phyloP scores from a whole-genome alignment of 2,797 vertebrate species.

The Hippopotamyrus pictus region DNA sequence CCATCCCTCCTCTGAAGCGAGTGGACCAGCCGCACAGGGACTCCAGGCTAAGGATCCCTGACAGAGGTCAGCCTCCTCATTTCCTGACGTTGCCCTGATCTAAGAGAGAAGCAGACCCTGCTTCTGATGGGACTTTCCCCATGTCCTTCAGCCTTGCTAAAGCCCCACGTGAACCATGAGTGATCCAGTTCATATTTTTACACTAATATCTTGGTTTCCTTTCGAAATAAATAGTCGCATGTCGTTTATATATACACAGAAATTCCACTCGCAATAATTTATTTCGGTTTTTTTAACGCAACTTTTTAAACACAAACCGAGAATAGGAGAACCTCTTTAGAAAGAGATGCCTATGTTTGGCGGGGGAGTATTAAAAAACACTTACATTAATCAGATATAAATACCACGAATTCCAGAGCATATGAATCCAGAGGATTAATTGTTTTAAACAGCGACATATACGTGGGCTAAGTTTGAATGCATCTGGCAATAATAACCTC shows the following conservation, averaged over 20 bases:
- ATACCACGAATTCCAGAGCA: background rate
- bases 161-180: background rate
- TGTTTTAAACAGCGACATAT: slow-evolving; percentile 1
- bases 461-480: background rate
- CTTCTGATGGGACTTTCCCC: background rate
- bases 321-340: background rate
- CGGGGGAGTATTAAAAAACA: background rate
- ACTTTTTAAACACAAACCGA: background rate
- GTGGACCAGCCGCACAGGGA: background rate
- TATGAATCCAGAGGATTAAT: slow-evolving; percentile 4
- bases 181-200: background rate
- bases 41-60: background rate
- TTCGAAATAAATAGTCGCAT: background rate
- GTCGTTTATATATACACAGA: background rate
- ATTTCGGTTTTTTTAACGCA: background rate
- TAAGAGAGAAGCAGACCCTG: background rate
- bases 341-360: background rate
- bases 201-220: background rate
- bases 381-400: background rate
- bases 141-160: no score
- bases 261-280: background rate
- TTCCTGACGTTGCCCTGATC: slow-evolving; percentile 10
- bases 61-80: background rate
- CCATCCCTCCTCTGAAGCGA: background rate
- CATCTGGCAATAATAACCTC: slow-evolving; percentile 15